These are phyloP conservation scores for Fragum sueziense DNA, from an alignment of 2,888 invertebrate species.

Conservation along the genomic window DNA sequence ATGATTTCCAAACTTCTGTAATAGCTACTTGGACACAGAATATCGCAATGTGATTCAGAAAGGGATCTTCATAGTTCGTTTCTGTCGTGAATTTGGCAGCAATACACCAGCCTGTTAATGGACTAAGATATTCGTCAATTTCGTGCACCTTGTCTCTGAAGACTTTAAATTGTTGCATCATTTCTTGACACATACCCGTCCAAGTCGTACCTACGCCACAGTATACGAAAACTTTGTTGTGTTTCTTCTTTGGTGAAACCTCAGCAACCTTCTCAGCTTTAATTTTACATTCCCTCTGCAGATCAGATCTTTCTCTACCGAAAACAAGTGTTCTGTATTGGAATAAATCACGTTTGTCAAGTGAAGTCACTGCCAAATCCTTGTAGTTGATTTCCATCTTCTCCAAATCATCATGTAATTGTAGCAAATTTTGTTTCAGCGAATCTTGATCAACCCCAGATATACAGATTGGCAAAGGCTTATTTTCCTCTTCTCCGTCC, in stretches of 20 bases:
- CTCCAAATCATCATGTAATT: conserved; percentile 1
- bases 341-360: conserved; percentile 57
- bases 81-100: conserved; percentile 33
- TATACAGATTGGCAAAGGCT: background rate
- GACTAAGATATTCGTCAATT: conserved; percentile 40
- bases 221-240: conserved; percentile 63
- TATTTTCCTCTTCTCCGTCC: background rate
- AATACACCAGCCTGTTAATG: conserved; percentile 56
- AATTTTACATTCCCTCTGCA: conserved; percentile 21
- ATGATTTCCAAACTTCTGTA: conserved; percentile 46
- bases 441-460: conserved; percentile 10
- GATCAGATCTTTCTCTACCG: conserved; percentile 24
- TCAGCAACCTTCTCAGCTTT: conserved; percentile 22
- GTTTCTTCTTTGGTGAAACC: background rate
- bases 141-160: conserved; percentile 52
- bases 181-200: conserved; percentile 61
- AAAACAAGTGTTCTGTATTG: conserved; percentile 29
- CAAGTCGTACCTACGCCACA: conserved; percentile 67
- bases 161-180: conserved; percentile 30
- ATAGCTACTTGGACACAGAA: conserved; percentile 63
- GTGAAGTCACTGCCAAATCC: conserved; percentile 57
- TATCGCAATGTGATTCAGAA: conserved; percentile 62
- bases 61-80: conserved; percentile 49
- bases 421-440: background rate
- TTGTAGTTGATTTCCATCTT: background rate